Base-by-base conservation (phyloP, 2,888 invertebrate genomes). In the Andricus quercusramuli region DNA sequence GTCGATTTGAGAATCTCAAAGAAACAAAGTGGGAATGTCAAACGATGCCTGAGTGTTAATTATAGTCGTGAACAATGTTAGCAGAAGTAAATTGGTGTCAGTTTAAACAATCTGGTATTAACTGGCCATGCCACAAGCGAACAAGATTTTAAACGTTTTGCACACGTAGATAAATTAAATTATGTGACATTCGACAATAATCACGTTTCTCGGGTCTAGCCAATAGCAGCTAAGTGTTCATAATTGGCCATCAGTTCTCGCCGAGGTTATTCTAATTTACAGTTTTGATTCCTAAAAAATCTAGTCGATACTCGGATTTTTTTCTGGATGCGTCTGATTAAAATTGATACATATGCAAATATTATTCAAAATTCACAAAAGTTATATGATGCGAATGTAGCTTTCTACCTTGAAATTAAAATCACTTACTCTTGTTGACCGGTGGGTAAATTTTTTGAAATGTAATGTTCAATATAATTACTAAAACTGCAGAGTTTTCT, bases 111-210 rank as follows among this genome's bases (percentile, higher is more conserved):
- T 29, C 64, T 29, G 17, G 64, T 64, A 64, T 29, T 29, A 64
- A 64, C 64, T 64, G 64, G 29, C 17, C 15, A 17, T 17, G 29
- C 13, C 13, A 64, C 17, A 64, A 8, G 29, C 25, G 25, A 25
- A 62, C 25, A 25, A 59, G 59, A 59, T 22, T 22, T 59, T 22
- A 22, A 62, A 62, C 25, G 62, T 62, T 62, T 62, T 62, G 25
- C 62, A 62, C 29, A 62, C 62, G 62, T 25, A 25, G 22, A 62
- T 62, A 13, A 62, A 62, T 62, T 62, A 62, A 25, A 62, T 62
- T 62, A 62, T 62, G 25, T 25, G 62, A 62, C 25, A 62, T 62
- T 29, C 22, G 25, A 62, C 25, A 62, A 22, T 22, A 13, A 25
- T 62, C n/a, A 22, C n/a, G 5, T 62, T 22, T 62, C n/a, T 56